Conservation (phyloP, 2,113 vertebrate species). For the Pangasianodon gigas region DNA sequence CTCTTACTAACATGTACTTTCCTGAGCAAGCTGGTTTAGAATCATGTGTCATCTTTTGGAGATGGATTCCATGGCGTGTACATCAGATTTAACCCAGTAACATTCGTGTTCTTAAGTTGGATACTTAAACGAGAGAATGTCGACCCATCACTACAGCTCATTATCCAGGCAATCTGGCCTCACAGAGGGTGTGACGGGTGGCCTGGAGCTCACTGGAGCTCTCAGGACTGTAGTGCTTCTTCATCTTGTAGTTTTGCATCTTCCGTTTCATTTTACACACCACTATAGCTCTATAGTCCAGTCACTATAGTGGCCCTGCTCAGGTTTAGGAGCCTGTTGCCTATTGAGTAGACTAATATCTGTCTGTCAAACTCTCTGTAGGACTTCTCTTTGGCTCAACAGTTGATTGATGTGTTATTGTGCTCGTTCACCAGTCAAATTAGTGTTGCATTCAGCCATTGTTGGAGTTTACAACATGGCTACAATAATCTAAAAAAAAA, state of each 20-base stretch:
- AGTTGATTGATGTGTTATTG: constrained; percentile 6
- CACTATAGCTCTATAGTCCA: neutral
- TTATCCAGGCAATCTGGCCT: constrained; percentile 39
- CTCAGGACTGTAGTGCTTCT: constrained; percentile 33
- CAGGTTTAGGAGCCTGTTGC: neutral
- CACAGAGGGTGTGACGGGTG: constrained; percentile 9
- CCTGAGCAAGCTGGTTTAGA: neutral
- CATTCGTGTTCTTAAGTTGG: neutral
- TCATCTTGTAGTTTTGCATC: neutral
- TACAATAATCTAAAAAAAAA: neutral
- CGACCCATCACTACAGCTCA: constrained; percentile 40
- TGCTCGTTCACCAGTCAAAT: too few species aligned
- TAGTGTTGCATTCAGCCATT: neutral
- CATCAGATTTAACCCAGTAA: neutral
- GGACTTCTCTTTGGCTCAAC: neutral
- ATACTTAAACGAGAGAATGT: neutral
- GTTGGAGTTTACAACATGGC: neutral
- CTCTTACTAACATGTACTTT: neutral
- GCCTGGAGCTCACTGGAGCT: constrained; percentile 17
- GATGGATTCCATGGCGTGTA: neutral
- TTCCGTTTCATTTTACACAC: constrained; percentile 9
- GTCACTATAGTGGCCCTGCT: neutral
- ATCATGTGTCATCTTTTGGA: neutral
- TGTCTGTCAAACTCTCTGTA: neutral
- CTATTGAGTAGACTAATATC: neutral